Percentiles rank a stretch among this genome's conserved stretches.
Conservation (phyloP, 2,888 invertebrate species). For the Caenorhabditis angaria region DNA sequence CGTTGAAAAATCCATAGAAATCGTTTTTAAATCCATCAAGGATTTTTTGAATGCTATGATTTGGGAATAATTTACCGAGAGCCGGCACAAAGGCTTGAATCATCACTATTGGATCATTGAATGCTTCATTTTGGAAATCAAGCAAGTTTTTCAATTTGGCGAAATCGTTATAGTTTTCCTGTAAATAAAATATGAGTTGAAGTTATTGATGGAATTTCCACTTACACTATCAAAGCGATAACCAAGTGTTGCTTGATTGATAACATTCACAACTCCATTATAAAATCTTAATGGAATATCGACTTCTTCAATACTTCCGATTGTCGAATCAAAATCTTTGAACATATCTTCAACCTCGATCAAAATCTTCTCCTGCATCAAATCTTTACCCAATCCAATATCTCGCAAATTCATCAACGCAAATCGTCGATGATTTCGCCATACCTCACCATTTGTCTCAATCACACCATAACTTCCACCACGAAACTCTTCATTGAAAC, state of each 20-base stretch:
- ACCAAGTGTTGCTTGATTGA: conserved; percentile 44
- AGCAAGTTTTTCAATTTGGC: conserved; percentile 14
- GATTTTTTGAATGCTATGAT: neutral
- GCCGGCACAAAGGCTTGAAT: conserved; percentile 15
- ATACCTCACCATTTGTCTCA: conserved; percentile 37
- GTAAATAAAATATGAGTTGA: neutral
- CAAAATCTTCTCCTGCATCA: conserved; percentile 37
- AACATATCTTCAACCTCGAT: conserved; percentile 16
- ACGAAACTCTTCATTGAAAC: conserved; percentile 16
- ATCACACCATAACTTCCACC: conserved; percentile 32
- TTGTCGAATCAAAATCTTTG: conserved; percentile 12
- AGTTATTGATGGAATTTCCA: no score
- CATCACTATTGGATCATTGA: conserved; percentile 7
- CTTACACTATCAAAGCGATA: conserved; percentile 35
- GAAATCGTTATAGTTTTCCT: conserved; percentile 21
- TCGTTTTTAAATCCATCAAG: conserved; percentile 19
- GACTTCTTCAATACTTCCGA: conserved; percentile 15
- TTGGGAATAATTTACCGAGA: conserved; percentile 14
- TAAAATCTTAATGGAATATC: conserved; percentile 7
- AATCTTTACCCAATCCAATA: conserved; percentile 34
- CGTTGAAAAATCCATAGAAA: conserved; percentile 33
- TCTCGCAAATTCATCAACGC: conserved; percentile 31
- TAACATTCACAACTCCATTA: conserved; percentile 31
- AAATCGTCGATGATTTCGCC: conserved; percentile 38
- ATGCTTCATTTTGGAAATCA: conserved; percentile 12